These are phyloP conservation scores for Neosilurus mollespiculum DNA, from an alignment of 2,797 vertebrate genomes.

Conservation along the genomic window DNA sequence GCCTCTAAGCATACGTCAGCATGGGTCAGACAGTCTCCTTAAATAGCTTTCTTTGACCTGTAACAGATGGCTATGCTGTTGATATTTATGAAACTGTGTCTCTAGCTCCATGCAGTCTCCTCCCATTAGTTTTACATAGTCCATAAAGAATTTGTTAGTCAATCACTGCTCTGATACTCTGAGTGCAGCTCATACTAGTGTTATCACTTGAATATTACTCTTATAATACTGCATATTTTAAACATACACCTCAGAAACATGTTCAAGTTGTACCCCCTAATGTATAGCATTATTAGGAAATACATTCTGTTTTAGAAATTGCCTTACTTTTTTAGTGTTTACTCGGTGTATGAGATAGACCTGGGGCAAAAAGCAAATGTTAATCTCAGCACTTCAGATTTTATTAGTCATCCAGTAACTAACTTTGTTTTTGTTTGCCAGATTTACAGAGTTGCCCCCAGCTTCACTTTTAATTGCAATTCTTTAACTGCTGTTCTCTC, in stretches of 20 bases:
- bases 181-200: background rate
- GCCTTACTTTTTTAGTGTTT: background rate
- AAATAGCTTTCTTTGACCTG: constrained; percentile 55
- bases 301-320: background rate
- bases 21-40: constrained; percentile 50
- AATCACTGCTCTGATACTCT: constrained; percentile 7
- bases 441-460: constrained; percentile 17
- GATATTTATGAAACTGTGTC: constrained; percentile 48
- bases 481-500: constrained; percentile 39
- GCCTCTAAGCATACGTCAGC: constrained; percentile 35
- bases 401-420: constrained; percentile 17
- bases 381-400: constrained; percentile 7
- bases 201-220: background rate
- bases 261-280: background rate
- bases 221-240: background rate
- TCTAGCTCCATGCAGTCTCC: constrained; percentile 10
- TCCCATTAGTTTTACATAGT: constrained; percentile 25
- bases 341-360: background rate
- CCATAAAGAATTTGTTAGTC: constrained; percentile 20
- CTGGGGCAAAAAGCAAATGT: constrained; percentile 11
- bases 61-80: constrained; percentile 49
- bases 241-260: background rate
- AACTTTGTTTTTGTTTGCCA: constrained; percentile 16
- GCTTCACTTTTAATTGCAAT: constrained; percentile 31
- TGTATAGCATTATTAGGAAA: background rate